These are phyloP conservation scores for Noctua pronuba DNA, from an alignment of 2,888 invertebrate species.

Conservation along the genomic window DNA sequence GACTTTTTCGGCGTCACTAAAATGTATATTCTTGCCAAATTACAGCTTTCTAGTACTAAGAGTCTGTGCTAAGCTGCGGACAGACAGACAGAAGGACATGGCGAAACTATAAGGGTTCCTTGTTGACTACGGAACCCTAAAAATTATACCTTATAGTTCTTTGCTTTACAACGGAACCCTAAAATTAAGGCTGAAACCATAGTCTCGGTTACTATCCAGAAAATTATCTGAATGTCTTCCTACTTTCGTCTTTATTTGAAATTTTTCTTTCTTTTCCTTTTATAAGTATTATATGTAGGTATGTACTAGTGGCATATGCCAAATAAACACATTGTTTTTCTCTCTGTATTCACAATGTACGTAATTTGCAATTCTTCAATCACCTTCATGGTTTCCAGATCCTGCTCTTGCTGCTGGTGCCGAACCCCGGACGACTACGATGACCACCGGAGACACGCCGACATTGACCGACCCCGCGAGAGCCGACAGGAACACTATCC, in stretches of 20 bases:
- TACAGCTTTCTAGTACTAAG: too few relatives aligned
- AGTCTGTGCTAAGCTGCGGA: too few relatives aligned
- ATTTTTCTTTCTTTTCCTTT: too few relatives aligned
- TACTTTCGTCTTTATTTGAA: background rate
- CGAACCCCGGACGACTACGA: slow-evolving; percentile 28
- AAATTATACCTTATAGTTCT: background rate
- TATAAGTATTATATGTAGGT: too few relatives aligned
- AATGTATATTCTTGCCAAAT: too few relatives aligned
- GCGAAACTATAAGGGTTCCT: too few relatives aligned
- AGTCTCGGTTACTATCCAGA: background rate
- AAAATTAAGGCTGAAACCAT: background rate
- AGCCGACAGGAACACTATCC: slow-evolving; percentile 1
- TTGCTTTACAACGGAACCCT: background rate
- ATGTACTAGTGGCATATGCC: too few relatives aligned
- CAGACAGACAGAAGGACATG: too few relatives aligned
- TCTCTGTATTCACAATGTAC: background rate
- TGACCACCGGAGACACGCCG: slow-evolving; percentile 22
- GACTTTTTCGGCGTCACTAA: too few relatives aligned
- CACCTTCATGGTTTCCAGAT: slow-evolving; percentile 24
- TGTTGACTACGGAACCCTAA: background rate
- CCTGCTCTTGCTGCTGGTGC: slow-evolving; percentile 45
- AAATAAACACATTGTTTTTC: background rate
- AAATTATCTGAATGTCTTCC: background rate
- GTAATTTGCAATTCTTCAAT: background rate
- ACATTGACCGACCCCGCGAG: slow-evolving; percentile 19